Evolutionary conservation across 1,140 invertebrate genomes (phyloP), one percentile per base, ranked within the genome.

Genomic region (Zelostemma sp.): DNA sequence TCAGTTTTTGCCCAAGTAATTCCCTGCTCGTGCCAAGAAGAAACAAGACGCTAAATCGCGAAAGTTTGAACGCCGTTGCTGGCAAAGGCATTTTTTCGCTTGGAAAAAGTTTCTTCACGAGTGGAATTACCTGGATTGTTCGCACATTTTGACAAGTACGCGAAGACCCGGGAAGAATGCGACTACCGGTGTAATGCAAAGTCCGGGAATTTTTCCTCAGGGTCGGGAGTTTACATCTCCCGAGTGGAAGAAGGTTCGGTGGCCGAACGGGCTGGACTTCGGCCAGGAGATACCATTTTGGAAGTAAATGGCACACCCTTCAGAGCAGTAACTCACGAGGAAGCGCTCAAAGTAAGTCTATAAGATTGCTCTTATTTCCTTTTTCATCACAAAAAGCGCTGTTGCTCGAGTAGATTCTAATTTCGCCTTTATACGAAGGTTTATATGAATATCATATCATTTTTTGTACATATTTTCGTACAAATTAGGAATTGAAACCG

Each of bases 291-390:
- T 87, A 93, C 93, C 76, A 95, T 96, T 77, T 87, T 95, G 68
- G 92, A 95, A 85, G 94, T 95, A 61, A 95, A 95, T 83, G 93
- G 93, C 45, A 95, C 92, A 51, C 93, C 93, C 59, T 95, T 95
- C 83, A 93, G 91, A 21, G 92, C 90, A 63, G 93, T 95, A 72
- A 93, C 92, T 61, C 94, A 95, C 80, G 93, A 94, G 78, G 93
- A 95, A 83, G 93, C 93, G 46, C 88, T 95, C 64, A 95, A 95
- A 90, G 93, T 95, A 88, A 89, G 85, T 74, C 62, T 61, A 16
- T 57, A 28, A 38, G 45, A 33, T 56, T 31, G 11, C 11, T 5
- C n/a, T 31, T 11, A 17, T 35, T 12, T 48, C 35, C 19, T 17
- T 49, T n/a, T 51, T n/a, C 43, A 60, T 60, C 51, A 48, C 3